A percentile compares a stretch with the other conserved stretches of the same genome.
Conservation (phyloP, 2,888 invertebrate genomes). For the Trachelus tabidus region DNA sequence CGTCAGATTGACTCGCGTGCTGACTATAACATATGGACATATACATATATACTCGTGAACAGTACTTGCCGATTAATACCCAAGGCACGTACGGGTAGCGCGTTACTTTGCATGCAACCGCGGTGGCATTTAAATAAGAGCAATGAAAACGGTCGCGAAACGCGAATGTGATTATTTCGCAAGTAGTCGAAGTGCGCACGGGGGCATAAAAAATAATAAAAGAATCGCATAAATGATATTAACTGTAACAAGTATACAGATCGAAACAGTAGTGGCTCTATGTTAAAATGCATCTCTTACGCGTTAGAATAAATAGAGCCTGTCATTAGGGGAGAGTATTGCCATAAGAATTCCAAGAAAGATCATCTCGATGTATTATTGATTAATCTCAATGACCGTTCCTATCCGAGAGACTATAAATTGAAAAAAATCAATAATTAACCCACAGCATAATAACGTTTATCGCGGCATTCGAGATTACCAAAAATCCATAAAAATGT, state of each 20-base stretch:
- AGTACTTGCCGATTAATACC: background rate
- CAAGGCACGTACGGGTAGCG: background rate
- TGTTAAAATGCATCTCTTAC: background rate
- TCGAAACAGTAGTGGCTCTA: background rate
- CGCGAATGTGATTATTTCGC: conserved; percentile 41
- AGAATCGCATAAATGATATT: background rate
- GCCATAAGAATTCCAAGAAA: background rate
- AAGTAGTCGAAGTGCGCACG: conserved; percentile 9
- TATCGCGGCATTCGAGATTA: background rate
- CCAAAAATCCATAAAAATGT: background rate
- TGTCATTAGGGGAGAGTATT: background rate
- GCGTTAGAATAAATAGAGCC: background rate
- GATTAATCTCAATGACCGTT: background rate
- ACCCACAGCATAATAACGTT: background rate
- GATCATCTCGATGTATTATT: background rate
- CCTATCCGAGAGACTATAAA: background rate
- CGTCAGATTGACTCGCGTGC: background rate
- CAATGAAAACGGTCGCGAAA: conserved; percentile 35
- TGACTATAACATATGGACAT: background rate
- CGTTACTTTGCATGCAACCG: conserved; percentile 12
- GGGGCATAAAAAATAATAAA: background rate
- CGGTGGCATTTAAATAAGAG: conserved; percentile 40
- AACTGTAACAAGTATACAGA: background rate
- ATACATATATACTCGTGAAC: background rate
- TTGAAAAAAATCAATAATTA: background rate